Evolutionary conservation across 2,797 vertebrate genomes (phyloP).

Genomic region (Borostomias antarcticus): DNA sequence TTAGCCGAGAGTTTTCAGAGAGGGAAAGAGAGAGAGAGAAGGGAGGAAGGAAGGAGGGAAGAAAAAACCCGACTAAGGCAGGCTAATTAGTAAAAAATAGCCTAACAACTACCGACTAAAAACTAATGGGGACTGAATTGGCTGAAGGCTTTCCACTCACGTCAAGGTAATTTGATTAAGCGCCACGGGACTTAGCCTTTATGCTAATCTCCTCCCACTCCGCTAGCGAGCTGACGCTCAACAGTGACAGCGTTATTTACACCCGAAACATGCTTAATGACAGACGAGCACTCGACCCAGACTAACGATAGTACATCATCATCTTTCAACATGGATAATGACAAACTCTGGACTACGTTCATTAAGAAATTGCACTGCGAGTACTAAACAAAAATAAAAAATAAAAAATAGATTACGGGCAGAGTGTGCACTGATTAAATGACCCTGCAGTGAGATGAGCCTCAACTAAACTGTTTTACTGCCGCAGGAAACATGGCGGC

Average conservation of each 20-base stretch:
- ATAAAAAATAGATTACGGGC: slow-evolving; percentile 25
- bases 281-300: slow-evolving; percentile 22
- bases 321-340: slow-evolving; percentile 41
- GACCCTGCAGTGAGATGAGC: background rate
- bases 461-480: no score
- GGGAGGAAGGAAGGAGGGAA: slow-evolving; percentile 21
- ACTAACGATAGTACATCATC: slow-evolving; percentile 30
- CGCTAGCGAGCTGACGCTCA: slow-evolving; percentile 10
- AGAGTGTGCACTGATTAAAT: background rate
- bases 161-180: slow-evolving; percentile 21
- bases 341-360: slow-evolving; percentile 37
- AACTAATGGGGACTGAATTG: slow-evolving; percentile 8
- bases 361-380: slow-evolving; percentile 50
- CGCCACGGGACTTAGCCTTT: slow-evolving; percentile 12
- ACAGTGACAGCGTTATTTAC: slow-evolving; percentile 10
- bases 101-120: background rate
- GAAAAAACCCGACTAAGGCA: background rate
- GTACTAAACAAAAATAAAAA: slow-evolving; percentile 52
- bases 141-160: background rate
- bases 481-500: no score
- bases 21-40: slow-evolving; percentile 21
- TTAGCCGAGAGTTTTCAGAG: no score
- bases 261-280: slow-evolving; percentile 18
- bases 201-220: slow-evolving; percentile 6
- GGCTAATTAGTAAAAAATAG: no score